Evolutionary conservation across 2,888 invertebrate species (phyloP).

Genomic region (Heliconius ethilla): DNA sequence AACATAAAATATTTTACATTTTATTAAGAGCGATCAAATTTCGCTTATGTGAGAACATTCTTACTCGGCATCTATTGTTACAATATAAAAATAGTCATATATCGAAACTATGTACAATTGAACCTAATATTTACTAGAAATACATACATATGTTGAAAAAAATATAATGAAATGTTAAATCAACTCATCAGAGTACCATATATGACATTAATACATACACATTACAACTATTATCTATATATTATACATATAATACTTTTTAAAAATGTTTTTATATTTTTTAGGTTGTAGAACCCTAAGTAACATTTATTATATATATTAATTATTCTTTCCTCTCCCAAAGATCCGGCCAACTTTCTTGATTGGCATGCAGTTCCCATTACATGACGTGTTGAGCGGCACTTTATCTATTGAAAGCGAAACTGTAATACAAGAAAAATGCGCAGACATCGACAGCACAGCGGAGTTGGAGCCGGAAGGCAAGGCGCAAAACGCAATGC

Average conservation of each 20-base stretch:
- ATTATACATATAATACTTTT: neutral
- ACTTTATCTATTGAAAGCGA: slow-evolving; percentile 57
- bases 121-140: neutral
- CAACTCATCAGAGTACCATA: neutral
- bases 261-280: neutral
- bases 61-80: neutral
- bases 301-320: neutral
- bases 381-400: slow-evolving; percentile 69
- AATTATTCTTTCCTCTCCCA: slow-evolving; percentile 3
- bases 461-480: slow-evolving; percentile 62
- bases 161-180: neutral
- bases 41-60: neutral
- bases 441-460: slow-evolving; percentile 52
- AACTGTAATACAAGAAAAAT: slow-evolving; percentile 53
- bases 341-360: slow-evolving; percentile 81
- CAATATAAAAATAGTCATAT: neutral
- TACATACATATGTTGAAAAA: neutral
- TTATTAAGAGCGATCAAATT: neutral
- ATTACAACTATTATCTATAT: neutral
- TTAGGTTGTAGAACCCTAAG: neutral
- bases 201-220: neutral
- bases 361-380: slow-evolving; percentile 72
- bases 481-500: slow-evolving; percentile 73
- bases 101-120: neutral
- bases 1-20: neutral